Base-by-base conservation (phyloP, 2,113 vertebrate genomes). In the Xiphorhynchus elegans region DNA sequence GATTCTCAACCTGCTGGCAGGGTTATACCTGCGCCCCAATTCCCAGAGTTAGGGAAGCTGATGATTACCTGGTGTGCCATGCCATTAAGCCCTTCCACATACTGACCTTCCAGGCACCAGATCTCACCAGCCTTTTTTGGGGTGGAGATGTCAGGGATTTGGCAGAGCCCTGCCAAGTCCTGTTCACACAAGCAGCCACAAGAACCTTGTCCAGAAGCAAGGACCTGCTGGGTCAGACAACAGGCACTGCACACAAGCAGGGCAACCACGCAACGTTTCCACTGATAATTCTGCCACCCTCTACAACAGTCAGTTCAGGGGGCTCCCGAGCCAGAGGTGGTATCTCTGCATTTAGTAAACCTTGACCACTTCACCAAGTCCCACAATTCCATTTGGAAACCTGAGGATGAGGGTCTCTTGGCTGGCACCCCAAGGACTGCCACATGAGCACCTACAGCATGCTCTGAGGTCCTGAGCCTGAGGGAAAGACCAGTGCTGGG, bases 401-500 rank as follows among this genome's bases (percentile, higher is more conserved):
- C 49, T 23, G 42, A 24, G 55, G 56, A 52, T 0, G 0, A 4
- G 13, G 49, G 53, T 49, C 60, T 40, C 26, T 75, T 20, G 28
- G 3, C 56, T 6, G 18, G 42, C 37, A 80, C 11, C 14, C 26
- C 3, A 0, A 44, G 49, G 33, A 44, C 44, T 13, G 1, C 18
- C 1, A 0, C 17, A n/a, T 0, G 0, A 50, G 52, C 28, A 23
- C 26, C 35, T n/a, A 20, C 46, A 46, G 55, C 11, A 2, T 0
- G 39, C 2, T 49, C 56, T 5, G 1, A 29, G 31, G 15, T 33
- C 29, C 7, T 7, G 10, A 35, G 31, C 70, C 29, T 1, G 2
- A 33, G 29, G 33, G 16, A 19, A 40, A 39, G n/a, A 5, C 42
- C 7, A 4, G 5, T 7, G 37, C 3, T 62, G 80, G 47, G 68